Conservation (phyloP, 1,140 invertebrate genomes). For the Daktulosphaira vitifoliae region DNA sequence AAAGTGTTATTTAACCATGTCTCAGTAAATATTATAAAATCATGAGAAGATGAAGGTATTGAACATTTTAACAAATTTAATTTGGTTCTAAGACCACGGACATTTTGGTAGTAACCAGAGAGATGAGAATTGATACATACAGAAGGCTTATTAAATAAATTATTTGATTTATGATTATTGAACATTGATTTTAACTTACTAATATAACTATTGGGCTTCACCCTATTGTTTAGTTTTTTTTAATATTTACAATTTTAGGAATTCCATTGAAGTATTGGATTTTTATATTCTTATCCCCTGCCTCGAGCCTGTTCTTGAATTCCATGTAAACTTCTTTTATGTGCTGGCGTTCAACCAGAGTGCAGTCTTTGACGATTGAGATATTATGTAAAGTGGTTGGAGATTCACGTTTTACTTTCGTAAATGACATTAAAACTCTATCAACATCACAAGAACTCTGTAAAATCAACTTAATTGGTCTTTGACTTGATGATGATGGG, state of each 20-base stretch:
- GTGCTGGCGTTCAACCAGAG: not conserved
- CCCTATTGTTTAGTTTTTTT: not conserved
- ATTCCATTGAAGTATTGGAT: not conserved
- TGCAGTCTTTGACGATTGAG: not conserved
- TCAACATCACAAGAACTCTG: not conserved
- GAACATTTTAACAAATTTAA: not conserved
- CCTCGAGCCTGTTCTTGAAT: not conserved
- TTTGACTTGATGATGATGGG: not conserved
- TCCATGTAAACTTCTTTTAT: not conserved
- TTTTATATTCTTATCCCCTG: not conserved
- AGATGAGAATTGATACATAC: too few species aligned
- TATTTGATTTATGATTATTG: not conserved
- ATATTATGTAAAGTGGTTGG: not conserved
- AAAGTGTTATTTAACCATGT: too few species aligned
- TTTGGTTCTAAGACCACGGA: not conserved
- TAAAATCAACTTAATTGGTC: too few species aligned
- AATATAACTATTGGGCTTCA: not conserved
- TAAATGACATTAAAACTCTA: not conserved
- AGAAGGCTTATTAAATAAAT: too few species aligned
- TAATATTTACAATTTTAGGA: too few species aligned
- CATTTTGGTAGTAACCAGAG: not conserved
- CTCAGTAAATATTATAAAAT: too few species aligned
- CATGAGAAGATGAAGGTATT: too few species aligned
- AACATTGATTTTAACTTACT: not conserved
- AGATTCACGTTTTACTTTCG: too few species aligned